Evolutionary conservation across 2,888 invertebrate genomes (phyloP).

Genomic region (Metacarcinus magister): DNA sequence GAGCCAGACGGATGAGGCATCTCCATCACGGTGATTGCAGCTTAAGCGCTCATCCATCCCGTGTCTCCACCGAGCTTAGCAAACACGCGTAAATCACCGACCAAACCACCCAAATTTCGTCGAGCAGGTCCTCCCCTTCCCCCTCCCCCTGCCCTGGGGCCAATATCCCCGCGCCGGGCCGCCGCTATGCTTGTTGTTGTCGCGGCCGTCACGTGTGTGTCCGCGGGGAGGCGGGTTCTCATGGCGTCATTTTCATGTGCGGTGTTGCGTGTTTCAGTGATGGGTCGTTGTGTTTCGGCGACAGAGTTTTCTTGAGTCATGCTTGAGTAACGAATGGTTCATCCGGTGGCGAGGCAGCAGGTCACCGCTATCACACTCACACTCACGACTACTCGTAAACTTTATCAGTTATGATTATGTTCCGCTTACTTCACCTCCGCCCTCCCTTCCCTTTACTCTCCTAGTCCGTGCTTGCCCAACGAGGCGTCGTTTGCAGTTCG

Average conservation of each 20-base stretch:
- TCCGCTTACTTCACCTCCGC: background rate
- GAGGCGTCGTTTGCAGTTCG: constrained; percentile 11
- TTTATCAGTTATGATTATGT: constrained; percentile 47
- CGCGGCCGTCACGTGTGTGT: constrained; percentile 29
- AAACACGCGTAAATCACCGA: constrained; percentile 66
- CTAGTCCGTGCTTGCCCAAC: background rate
- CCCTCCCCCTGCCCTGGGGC: background rate
- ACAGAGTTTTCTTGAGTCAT: background rate
- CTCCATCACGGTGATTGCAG: constrained; percentile 66
- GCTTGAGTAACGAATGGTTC: background rate
- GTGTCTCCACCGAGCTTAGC: constrained; percentile 67
- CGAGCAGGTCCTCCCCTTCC: constrained; percentile 48
- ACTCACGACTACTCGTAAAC: constrained; percentile 29
- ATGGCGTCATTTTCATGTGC: background rate
- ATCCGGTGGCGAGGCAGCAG: background rate
- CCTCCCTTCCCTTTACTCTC: constrained; percentile 1
- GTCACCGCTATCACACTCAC: constrained; percentile 10
- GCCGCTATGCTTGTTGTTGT: background rate
- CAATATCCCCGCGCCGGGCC: background rate
- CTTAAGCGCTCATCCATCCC: constrained; percentile 65
- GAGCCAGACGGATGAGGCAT: constrained; percentile 64
- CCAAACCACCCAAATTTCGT: background rate
- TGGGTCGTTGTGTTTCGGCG: background rate
- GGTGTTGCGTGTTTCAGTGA: background rate
- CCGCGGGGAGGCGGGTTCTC: constrained; percentile 13